Percentiles rank a stretch among this genome's conserved stretches.
phyloP scores from a whole-genome alignment of 2,888 invertebrate genomes.

The Eulithis prunata region DNA sequence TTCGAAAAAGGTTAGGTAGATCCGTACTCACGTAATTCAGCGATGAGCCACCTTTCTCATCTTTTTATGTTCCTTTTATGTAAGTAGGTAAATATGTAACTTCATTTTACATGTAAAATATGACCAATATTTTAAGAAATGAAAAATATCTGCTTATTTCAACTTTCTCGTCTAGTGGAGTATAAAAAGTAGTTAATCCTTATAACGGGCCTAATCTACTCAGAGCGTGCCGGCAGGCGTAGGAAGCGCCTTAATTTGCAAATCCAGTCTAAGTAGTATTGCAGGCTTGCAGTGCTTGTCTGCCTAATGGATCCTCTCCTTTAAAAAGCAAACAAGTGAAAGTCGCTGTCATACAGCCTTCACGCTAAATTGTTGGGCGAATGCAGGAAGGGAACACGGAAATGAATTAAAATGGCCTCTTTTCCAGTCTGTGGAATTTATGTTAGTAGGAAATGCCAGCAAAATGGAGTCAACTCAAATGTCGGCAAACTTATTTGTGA shows the following conservation, averaged over 20 bases:
- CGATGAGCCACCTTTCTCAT: too few species aligned
- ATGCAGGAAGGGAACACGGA: too few species aligned
- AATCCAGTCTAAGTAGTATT: conserved; percentile 7
- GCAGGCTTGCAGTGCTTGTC: conserved; percentile 18
- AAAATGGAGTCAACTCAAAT: not conserved
- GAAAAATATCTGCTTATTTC: not conserved
- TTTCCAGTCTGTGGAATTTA: too few species aligned
- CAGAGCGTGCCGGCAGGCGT: conserved; percentile 7
- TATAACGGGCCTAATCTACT: conserved; percentile 8
- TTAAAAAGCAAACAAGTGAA: not conserved
- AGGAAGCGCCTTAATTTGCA: conserved; percentile 13
- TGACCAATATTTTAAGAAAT: not conserved
- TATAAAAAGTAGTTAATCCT: conserved; percentile 11
- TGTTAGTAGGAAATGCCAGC: not conserved
- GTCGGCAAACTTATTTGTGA: not conserved
- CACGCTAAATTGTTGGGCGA: too few species aligned
- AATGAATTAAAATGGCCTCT: not conserved
- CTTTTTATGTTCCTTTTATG: too few species aligned
- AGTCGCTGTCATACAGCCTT: too few species aligned
- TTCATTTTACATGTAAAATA: too few species aligned
- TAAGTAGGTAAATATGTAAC: too few species aligned
- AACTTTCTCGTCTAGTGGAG: not conserved
- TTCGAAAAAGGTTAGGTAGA: too few species aligned
- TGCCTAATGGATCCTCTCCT: conserved; percentile 1
- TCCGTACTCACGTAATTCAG: too few species aligned